Percentiles rank a stretch among this genome's conserved stretches.
These are phyloP conservation scores for Tautogolabrus adspersus DNA, from an alignment of 2,113 vertebrate genomes.

Conservation along the genomic window DNA sequence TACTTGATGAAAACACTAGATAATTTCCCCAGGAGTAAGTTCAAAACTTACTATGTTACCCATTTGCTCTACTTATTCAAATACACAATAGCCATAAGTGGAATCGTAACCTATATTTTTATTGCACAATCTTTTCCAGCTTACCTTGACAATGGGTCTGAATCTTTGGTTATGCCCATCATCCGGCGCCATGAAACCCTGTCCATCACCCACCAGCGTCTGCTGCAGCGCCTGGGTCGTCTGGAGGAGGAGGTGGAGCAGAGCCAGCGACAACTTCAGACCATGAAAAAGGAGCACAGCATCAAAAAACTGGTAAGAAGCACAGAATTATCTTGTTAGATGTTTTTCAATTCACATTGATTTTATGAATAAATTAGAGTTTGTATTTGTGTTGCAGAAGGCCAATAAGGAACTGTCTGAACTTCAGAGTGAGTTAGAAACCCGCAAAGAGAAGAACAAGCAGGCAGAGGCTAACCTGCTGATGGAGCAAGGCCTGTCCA, in stretches of 20 bases:
- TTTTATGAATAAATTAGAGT: too few relatives aligned
- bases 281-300: constrained; percentile 74
- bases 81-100: not conserved
- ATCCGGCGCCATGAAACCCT: constrained; percentile 79
- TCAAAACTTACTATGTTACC: not conserved
- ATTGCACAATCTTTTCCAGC: constrained; percentile 5
- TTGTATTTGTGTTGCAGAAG: constrained; percentile 62
- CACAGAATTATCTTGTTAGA: not conserved
- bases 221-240: constrained; percentile 72
- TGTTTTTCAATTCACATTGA: not conserved
- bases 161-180: constrained; percentile 72
- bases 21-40: constrained; percentile 80
- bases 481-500: constrained; percentile 69
- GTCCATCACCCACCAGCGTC: constrained; percentile 74
- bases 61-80: not conserved
- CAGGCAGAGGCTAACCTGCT: constrained; percentile 72
- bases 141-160: constrained; percentile 66
- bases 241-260: constrained; percentile 78
- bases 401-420: constrained; percentile 78
- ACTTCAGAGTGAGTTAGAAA: constrained; percentile 78
- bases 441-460: constrained; percentile 71
- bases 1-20: constrained; percentile 83
- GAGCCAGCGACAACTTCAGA: constrained; percentile 67
- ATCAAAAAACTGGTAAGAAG: constrained; percentile 75
- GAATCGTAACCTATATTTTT: not conserved